These are phyloP conservation scores for Apogon talboti DNA, from an alignment of 2,797 vertebrate genomes.

Conservation along the genomic window DNA sequence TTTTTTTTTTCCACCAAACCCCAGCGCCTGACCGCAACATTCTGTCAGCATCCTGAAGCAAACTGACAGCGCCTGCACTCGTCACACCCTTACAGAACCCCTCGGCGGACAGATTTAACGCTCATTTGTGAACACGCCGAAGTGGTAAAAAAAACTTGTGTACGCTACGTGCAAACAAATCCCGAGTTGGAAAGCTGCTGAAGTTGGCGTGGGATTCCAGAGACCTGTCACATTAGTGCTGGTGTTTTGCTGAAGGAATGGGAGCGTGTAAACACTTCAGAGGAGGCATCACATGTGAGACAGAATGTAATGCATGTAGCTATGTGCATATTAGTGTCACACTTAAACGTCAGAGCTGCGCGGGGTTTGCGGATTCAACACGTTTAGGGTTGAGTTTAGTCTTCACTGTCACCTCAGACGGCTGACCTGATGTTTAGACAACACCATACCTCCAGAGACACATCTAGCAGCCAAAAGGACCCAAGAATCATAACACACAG, in stretches of 20 bases:
- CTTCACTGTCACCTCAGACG: not conserved
- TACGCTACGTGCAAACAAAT: slow-evolving; percentile 29
- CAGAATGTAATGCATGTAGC: slow-evolving; percentile 38
- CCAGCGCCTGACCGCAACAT: slow-evolving; percentile 57
- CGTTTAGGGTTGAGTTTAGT: not conserved
- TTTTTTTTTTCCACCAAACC: slow-evolving; percentile 29
- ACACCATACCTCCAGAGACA: slow-evolving; percentile 13
- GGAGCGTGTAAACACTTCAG: slow-evolving; percentile 50
- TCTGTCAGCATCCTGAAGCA: slow-evolving; percentile 43
- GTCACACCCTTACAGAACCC: slow-evolving; percentile 33
- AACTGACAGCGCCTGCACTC: slow-evolving; percentile 47
- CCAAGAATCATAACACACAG: slow-evolving; percentile 22
- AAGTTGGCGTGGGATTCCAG: slow-evolving; percentile 16
- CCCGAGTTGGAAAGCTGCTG: slow-evolving; percentile 7
- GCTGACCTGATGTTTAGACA: slow-evolving; percentile 24
- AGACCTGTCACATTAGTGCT: slow-evolving; percentile 27
- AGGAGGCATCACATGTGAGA: slow-evolving; percentile 41
- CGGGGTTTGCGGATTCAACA: too few species aligned
- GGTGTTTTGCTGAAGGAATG: slow-evolving; percentile 26
- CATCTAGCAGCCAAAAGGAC: slow-evolving; percentile 3
- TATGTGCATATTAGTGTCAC: slow-evolving; percentile 17
- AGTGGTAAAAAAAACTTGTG: slow-evolving; percentile 16
- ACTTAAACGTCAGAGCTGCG: too few species aligned
- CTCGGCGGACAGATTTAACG: slow-evolving; percentile 24
- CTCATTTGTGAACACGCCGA: slow-evolving; percentile 18